phyloP scores from a whole-genome alignment of 2,888 invertebrate genomes.

The Sinhomidia bicolor region DNA sequence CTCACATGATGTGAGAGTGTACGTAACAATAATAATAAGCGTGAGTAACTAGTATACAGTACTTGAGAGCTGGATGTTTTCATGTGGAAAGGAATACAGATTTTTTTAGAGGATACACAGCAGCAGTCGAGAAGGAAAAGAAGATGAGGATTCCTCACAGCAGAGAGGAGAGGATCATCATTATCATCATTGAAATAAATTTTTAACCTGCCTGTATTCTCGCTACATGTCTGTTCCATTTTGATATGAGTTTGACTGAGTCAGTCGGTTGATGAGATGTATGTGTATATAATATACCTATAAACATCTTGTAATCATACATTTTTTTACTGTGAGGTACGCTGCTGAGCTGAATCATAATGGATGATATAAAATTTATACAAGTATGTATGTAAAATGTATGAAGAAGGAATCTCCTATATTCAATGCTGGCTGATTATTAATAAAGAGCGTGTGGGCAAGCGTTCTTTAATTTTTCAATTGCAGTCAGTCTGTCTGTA shows the following conservation, averaged over 20 bases:
- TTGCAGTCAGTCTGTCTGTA: too few relatives aligned
- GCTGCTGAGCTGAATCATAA: too few relatives aligned
- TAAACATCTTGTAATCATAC: background rate
- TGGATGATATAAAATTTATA: background rate
- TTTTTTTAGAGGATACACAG: background rate
- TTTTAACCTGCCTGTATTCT: background rate
- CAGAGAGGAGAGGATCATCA: conserved; percentile 2
- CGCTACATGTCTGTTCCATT: background rate
- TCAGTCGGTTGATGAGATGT: background rate
- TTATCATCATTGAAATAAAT: background rate
- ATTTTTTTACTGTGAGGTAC: too few relatives aligned
- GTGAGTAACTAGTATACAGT: background rate
- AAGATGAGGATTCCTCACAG: background rate
- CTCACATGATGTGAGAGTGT: conserved; percentile 39
- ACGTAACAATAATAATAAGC: background rate
- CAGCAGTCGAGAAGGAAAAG: background rate
- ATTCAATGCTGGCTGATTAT: too few relatives aligned
- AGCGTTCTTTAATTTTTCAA: too few relatives aligned
- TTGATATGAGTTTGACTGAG: background rate
- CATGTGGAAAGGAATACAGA: conserved; percentile 34
- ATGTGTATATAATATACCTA: background rate
- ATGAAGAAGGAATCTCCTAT: conserved; percentile 25
- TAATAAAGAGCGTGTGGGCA: too few relatives aligned
- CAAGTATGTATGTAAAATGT: background rate
- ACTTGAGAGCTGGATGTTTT: background rate